Conservation (phyloP, 2,888 invertebrate species). For the Standfussiana lucernea region DNA sequence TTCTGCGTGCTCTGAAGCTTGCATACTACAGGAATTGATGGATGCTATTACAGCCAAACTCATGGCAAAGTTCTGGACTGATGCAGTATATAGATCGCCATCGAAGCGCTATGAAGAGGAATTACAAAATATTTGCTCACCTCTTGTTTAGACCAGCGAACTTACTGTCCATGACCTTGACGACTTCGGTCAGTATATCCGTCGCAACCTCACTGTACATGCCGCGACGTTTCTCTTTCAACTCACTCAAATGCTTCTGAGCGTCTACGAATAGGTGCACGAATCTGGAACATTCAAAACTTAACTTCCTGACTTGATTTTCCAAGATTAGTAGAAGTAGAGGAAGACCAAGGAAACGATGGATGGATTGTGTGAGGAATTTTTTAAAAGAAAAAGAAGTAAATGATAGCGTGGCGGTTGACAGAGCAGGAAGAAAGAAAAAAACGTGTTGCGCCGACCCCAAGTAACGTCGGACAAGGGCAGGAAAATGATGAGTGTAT, state of each 20-base stretch:
- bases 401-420: not conserved
- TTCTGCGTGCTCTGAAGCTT: too few relatives aligned
- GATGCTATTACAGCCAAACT: too few relatives aligned
- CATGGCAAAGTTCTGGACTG: too few relatives aligned
- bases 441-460: not conserved
- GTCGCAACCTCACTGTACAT: slow-evolving; percentile 63
- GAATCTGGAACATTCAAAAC: slow-evolving; percentile 66
- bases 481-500: not conserved
- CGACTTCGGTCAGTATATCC: slow-evolving; percentile 65
- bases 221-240: slow-evolving; percentile 61
- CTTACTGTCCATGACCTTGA: slow-evolving; percentile 69
- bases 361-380: not conserved
- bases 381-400: not conserved
- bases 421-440: not conserved
- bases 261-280: slow-evolving; percentile 75
- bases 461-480: not conserved
- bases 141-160: slow-evolving; percentile 72
- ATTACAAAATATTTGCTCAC: slow-evolving; percentile 55
- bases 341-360: not conserved
- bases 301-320: too few relatives aligned
- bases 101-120: not conserved
- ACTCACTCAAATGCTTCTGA: slow-evolving; percentile 66
- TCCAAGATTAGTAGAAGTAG: too few relatives aligned
- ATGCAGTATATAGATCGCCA: too few relatives aligned
- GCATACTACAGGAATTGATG: not conserved